Evolutionary conservation across 1,140 invertebrate genomes (phyloP).

Genomic region (Drosophila tristis): DNA sequence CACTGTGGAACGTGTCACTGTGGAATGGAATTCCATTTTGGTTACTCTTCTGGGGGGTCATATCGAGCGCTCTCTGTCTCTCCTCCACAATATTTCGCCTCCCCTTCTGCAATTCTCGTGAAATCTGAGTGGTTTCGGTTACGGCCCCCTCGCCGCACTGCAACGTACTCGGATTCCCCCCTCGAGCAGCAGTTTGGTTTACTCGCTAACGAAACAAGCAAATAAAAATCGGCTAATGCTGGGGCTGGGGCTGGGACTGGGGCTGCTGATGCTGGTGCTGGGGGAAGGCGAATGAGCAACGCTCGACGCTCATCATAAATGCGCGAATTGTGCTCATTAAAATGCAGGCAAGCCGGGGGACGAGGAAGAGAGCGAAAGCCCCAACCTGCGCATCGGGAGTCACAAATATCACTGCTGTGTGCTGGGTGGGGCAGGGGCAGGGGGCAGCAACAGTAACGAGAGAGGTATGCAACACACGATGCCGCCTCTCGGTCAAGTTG

Average conservation of each 20-base stretch:
- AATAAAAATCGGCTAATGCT: constrained; percentile 78
- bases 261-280: too few relatives aligned
- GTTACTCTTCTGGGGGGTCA: constrained; percentile 47
- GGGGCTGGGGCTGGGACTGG: background rate
- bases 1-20: constrained; percentile 21
- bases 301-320: constrained; percentile 69
- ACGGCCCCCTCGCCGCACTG: constrained; percentile 2
- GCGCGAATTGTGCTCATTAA: constrained; percentile 82
- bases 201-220: constrained; percentile 76
- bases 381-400: constrained; percentile 37
- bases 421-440: constrained; percentile 56
- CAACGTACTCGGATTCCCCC: constrained; percentile 7
- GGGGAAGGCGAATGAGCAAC: background rate
- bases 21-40: constrained; percentile 12
- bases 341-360: constrained; percentile 62
- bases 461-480: constrained; percentile 66
- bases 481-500: constrained; percentile 63
- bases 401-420: constrained; percentile 78
- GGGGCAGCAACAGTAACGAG: constrained; percentile 41
- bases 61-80: constrained; percentile 17
- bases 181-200: constrained; percentile 41
- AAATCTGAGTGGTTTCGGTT: constrained; percentile 65
- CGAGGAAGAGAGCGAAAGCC: background rate
- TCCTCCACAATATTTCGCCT: constrained; percentile 4
- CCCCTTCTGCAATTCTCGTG: constrained; percentile 49